Percentiles rank a stretch among this genome's conserved stretches.
Evolutionary conservation across 2,888 invertebrate species (phyloP).

Genomic region (Dolomedes plantarius): DNA sequence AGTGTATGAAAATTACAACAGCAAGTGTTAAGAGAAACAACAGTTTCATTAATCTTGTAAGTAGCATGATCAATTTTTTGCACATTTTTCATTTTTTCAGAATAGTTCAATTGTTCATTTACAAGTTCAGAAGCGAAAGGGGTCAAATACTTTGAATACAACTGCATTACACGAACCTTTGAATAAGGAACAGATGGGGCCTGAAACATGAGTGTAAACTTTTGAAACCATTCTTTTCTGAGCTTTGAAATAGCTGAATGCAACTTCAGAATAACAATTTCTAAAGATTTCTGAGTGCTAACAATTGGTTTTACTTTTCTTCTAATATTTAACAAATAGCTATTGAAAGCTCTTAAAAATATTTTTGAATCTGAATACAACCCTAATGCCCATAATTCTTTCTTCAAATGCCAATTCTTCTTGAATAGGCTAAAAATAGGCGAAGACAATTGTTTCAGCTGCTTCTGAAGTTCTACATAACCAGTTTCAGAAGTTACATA

Average conservation of each 20-base stretch:
- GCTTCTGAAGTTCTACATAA: conserved; percentile 33
- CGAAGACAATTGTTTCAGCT: conserved; percentile 22
- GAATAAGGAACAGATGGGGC: neutral
- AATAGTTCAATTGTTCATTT: conserved; percentile 21
- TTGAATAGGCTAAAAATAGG: conserved; percentile 14
- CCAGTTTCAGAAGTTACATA: conserved; percentile 31
- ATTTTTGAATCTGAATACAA: conserved; percentile 29
- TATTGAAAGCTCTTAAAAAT: conserved; percentile 42
- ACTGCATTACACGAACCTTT: neutral
- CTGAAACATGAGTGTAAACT: conserved; percentile 30
- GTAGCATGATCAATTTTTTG: conserved; percentile 26
- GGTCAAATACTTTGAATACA: conserved; percentile 44
- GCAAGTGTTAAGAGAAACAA: conserved; percentile 28
- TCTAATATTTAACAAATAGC: conserved; percentile 18
- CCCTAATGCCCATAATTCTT: conserved; percentile 31
- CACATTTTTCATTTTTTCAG: conserved; percentile 36
- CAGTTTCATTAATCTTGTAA: conserved; percentile 23
- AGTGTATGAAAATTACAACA: conserved; percentile 46
- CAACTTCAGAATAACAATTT: conserved; percentile 17
- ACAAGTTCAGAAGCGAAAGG: conserved; percentile 28
- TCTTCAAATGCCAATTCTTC: conserved; percentile 32
- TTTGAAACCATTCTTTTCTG: conserved; percentile 37
- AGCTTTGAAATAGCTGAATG: neutral
- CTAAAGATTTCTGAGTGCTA: conserved; percentile 21
- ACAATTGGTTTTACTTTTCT: conserved; percentile 25